phyloP scores from a whole-genome alignment of 2,888 invertebrate species.

The Spisula subtruncata region DNA sequence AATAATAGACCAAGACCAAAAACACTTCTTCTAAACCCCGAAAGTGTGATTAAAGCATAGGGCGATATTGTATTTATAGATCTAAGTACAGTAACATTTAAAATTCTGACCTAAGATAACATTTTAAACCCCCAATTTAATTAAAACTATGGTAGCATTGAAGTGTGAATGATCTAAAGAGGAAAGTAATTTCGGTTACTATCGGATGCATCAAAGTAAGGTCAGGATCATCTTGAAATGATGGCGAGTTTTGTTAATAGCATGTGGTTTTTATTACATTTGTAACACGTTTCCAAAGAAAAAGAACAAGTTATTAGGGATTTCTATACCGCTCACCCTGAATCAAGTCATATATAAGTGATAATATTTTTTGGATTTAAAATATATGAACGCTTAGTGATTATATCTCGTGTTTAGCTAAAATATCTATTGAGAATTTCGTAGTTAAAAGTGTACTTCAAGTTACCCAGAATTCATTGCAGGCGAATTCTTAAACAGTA shows the following conservation, averaged over 20 bases:
- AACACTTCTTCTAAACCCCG: background rate
- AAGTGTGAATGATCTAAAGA: background rate
- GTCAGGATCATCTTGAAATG: background rate
- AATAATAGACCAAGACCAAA: too few species aligned
- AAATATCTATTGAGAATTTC: too few species aligned
- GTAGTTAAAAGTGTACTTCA: too few species aligned
- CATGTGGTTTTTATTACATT: slow-evolving; percentile 15
- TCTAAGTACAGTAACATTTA: background rate
- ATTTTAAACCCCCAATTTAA: background rate
- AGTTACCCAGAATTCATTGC: too few species aligned
- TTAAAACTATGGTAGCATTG: background rate
- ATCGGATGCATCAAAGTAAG: background rate
- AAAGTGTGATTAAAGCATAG: background rate
- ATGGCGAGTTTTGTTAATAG: slow-evolving; percentile 14
- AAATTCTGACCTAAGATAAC: background rate
- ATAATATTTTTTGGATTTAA: too few species aligned
- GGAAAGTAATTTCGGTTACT: background rate
- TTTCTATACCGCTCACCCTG: background rate
- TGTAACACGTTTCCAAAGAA: background rate
- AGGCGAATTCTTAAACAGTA: too few species aligned
- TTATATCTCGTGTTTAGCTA: too few species aligned
- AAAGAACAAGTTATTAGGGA: background rate
- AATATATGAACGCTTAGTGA: too few species aligned
- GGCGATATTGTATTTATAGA: background rate
- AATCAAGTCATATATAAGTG: background rate